phyloP scores from a whole-genome alignment of 2,797 vertebrate species.

The Diplodus puntazzo region DNA sequence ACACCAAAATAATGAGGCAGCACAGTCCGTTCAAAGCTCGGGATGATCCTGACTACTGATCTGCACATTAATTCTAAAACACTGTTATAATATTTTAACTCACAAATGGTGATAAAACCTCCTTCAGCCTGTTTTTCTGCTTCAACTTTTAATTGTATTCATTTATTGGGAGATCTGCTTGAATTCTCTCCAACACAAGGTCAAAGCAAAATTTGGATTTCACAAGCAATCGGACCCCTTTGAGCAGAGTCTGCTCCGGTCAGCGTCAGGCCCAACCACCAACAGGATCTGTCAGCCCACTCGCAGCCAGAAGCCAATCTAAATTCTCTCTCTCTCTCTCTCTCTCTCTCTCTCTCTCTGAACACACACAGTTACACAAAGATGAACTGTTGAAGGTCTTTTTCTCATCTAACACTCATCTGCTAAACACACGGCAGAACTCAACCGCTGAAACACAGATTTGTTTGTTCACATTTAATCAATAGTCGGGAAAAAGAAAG shows the following conservation, averaged over 20 bases:
- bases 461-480: too few species aligned
- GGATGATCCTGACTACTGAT: slow-evolving; percentile 38
- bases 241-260: background rate
- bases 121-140: too few species aligned
- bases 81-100: background rate
- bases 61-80: background rate
- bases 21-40: slow-evolving; percentile 31
- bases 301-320: too few species aligned
- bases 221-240: background rate
- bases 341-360: too few species aligned
- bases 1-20: slow-evolving; percentile 52
- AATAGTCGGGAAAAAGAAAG: too few species aligned
- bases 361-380: too few species aligned
- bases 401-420: too few species aligned
- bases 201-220: background rate
- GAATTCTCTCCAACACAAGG: background rate
- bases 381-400: background rate
- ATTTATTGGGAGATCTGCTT: background rate
- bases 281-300: background rate
- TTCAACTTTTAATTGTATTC: background rate
- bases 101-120: background rate
- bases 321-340: too few species aligned
- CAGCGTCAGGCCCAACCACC: background rate
- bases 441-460: too few species aligned
- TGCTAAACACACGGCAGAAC: too few species aligned